Evolutionary conservation across 1,140 invertebrate species (phyloP).

Genomic region (Cyclina sinensis): DNA sequence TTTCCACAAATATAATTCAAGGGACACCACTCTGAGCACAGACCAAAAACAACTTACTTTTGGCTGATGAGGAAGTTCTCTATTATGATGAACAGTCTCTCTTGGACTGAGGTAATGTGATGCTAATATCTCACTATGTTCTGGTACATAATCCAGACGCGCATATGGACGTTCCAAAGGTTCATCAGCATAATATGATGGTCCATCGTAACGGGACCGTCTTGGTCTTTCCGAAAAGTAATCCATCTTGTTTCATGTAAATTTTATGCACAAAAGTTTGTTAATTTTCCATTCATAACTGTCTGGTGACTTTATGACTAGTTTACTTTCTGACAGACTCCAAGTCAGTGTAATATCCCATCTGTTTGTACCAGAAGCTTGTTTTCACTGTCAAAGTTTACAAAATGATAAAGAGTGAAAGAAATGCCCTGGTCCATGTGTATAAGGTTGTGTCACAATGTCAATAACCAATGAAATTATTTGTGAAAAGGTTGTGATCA

Average conservation of each 20-base stretch:
- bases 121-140: conserved; percentile 33
- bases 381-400: background rate
- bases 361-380: background rate
- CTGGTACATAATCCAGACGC: conserved; percentile 51
- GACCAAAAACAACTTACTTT: background rate
- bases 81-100: background rate
- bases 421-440: background rate
- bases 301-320: too few relatives aligned
- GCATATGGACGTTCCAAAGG: conserved; percentile 43
- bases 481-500: too few relatives aligned
- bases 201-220: conserved; percentile 6
- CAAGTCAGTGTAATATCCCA: too few relatives aligned
- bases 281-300: too few relatives aligned
- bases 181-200: conserved; percentile 17
- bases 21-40: background rate
- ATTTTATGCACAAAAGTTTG: background rate
- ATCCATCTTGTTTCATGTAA: conserved; percentile 9
- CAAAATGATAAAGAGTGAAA: background rate
- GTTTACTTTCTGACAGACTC: too few relatives aligned
- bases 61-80: conserved; percentile 18
- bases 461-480: too few relatives aligned
- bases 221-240: conserved; percentile 39
- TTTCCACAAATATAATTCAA: background rate
- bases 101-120: conserved; percentile 34
- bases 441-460: too few relatives aligned